Conservation (phyloP, 2,888 invertebrate genomes). For the Tachina grossa region DNA sequence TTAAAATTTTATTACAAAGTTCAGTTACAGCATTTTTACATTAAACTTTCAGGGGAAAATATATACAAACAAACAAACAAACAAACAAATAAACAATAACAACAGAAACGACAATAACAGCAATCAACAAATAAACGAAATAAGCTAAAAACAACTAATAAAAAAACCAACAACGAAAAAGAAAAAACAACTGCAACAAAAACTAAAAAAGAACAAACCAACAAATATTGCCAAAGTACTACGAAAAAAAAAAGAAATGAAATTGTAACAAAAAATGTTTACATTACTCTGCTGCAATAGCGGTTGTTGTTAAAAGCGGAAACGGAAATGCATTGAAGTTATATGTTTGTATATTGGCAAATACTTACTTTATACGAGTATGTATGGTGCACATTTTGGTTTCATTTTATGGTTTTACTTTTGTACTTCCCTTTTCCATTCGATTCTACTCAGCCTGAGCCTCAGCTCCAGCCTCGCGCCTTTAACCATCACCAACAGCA, state of each 20-base stretch:
- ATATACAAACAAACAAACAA: conserved; percentile 8
- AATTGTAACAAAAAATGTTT: conserved; percentile 25
- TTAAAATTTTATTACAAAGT: conserved; percentile 45
- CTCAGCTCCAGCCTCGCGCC: background rate
- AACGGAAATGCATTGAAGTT: conserved; percentile 71
- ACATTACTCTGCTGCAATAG: conserved; percentile 37
- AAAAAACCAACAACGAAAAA: background rate
- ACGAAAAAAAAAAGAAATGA: conserved; percentile 14
- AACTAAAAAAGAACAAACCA: conserved; percentile 11
- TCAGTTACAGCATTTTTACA: conserved; percentile 42
- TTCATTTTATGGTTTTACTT: conserved; percentile 66
- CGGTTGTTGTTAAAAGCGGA: conserved; percentile 63
- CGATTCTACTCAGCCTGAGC: background rate
- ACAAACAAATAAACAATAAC: conserved; percentile 2
- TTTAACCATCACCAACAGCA: conserved; percentile 29
- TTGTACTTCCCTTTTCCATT: conserved; percentile 3
- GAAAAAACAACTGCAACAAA: background rate
- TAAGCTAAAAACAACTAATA: conserved; percentile 9
- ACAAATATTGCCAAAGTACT: conserved; percentile 33
- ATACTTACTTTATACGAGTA: no score
- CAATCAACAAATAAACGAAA: conserved; percentile 37
- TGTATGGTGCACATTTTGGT: conserved; percentile 65
- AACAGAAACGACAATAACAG: background rate
- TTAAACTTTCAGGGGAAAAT: conserved; percentile 14
- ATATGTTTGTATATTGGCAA: conserved; percentile 16